phyloP scores from a whole-genome alignment of 1,140 invertebrate genomes.

The Nymphalis io region DNA sequence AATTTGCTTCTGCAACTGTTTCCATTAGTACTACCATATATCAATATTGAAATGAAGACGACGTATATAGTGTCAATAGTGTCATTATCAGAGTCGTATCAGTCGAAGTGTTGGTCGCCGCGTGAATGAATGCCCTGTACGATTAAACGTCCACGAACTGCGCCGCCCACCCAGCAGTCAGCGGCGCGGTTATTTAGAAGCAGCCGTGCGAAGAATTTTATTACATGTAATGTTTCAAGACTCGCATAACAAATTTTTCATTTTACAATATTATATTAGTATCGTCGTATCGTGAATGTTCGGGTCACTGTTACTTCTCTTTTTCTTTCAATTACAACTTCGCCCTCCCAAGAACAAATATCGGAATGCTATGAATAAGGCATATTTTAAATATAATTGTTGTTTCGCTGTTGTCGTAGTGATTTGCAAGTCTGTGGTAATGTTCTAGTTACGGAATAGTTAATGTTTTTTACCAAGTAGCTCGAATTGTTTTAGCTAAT shows the following conservation, averaged over 20 bases:
- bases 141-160: slow-evolving; percentile 9
- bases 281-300: not conserved
- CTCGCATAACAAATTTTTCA: slow-evolving; percentile 12
- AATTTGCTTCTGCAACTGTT: too few species aligned
- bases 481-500: too few species aligned
- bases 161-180: not conserved
- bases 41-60: not conserved
- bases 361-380: too few species aligned
- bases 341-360: too few species aligned
- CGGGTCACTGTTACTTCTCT: not conserved
- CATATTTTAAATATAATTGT: too few species aligned
- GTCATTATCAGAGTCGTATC: not conserved
- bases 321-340: too few species aligned
- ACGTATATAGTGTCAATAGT: not conserved
- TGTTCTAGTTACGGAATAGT: not conserved
- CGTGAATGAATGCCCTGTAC: slow-evolving; percentile 19
- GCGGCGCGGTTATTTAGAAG: not conserved
- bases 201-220: slow-evolving; percentile 11
- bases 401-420: too few species aligned
- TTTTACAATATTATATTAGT: not conserved
- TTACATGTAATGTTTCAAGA: slow-evolving; percentile 3
- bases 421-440: too few species aligned
- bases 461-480: not conserved
- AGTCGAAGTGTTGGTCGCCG: not conserved
- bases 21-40: too few species aligned